Conservation (phyloP, 2,888 invertebrate genomes). For the Anodontia alba region DNA sequence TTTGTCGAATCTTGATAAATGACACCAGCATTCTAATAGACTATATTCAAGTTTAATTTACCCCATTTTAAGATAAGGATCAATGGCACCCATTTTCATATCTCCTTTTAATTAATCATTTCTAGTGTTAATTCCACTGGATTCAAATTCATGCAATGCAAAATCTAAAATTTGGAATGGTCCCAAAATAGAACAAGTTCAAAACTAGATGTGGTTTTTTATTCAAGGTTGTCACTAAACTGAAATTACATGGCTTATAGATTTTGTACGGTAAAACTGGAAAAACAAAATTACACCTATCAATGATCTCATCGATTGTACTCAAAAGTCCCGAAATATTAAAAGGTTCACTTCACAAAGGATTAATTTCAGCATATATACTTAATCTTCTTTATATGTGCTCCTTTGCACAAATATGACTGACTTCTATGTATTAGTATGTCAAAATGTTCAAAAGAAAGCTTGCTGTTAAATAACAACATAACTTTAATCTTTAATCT, state of each 20-base stretch:
- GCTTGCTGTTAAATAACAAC: neutral
- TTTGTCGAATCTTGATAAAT: neutral
- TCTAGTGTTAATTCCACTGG: neutral
- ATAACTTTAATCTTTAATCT: neutral
- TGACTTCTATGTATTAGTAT: neutral
- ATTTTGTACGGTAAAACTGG: neutral
- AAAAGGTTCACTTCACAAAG: neutral
- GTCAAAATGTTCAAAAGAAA: neutral
- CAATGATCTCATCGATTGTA: neutral
- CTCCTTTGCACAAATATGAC: neutral
- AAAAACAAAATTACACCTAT: constrained; percentile 8
- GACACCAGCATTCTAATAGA: neutral
- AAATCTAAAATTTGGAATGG: neutral
- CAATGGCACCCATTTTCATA: neutral
- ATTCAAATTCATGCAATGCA: neutral
- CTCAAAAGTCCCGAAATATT: neutral
- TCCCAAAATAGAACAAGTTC: neutral
- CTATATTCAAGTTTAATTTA: neutral
- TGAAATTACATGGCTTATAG: neutral
- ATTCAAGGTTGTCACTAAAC: neutral
- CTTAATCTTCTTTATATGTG: neutral
- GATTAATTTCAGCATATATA: neutral
- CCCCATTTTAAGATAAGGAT: neutral
- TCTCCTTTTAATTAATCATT: neutral
- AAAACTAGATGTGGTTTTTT: neutral